Evolutionary conservation across 2,888 invertebrate species (phyloP).

Genomic region (Leptinotarsa rubiginosa): DNA sequence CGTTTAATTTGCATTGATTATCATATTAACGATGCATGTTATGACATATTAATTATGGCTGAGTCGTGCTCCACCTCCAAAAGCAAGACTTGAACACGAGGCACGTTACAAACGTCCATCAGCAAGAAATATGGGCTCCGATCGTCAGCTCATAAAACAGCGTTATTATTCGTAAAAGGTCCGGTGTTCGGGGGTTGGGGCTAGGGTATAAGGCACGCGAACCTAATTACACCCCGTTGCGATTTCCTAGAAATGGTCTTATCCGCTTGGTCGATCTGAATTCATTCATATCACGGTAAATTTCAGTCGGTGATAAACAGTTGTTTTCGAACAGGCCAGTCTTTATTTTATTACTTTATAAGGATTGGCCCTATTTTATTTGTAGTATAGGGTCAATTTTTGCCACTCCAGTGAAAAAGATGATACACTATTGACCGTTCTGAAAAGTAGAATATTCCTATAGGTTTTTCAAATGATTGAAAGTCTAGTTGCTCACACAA

Average conservation of each 20-base stretch:
- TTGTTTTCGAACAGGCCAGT: background rate
- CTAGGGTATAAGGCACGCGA: slow-evolving; percentile 49
- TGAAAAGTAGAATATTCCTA: no score
- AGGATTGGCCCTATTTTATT: background rate
- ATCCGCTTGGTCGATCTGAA: slow-evolving; percentile 49
- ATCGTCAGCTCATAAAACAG: background rate
- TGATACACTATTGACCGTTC: background rate
- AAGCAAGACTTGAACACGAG: background rate
- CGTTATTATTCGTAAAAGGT: slow-evolving; percentile 17
- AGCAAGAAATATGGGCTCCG: slow-evolving; percentile 11
- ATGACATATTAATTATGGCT: slow-evolving; percentile 22
- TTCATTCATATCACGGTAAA: slow-evolving; percentile 8
- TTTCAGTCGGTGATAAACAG: background rate
- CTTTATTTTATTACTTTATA: background rate
- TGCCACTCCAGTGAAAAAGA: background rate
- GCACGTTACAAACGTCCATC: slow-evolving; percentile 7
- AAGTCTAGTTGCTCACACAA: no score
- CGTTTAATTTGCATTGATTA: slow-evolving; percentile 26
- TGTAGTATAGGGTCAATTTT: background rate
- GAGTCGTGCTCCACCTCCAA: slow-evolving; percentile 1
- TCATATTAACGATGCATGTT: slow-evolving; percentile 24
- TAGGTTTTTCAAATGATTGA: no score
- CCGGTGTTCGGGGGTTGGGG: slow-evolving; percentile 1
- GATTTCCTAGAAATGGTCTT: slow-evolving; percentile 49
- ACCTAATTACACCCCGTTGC: slow-evolving; percentile 53